Base-by-base conservation (phyloP, 1,140 invertebrate genomes). In the Ectropis grisescens region DNA sequence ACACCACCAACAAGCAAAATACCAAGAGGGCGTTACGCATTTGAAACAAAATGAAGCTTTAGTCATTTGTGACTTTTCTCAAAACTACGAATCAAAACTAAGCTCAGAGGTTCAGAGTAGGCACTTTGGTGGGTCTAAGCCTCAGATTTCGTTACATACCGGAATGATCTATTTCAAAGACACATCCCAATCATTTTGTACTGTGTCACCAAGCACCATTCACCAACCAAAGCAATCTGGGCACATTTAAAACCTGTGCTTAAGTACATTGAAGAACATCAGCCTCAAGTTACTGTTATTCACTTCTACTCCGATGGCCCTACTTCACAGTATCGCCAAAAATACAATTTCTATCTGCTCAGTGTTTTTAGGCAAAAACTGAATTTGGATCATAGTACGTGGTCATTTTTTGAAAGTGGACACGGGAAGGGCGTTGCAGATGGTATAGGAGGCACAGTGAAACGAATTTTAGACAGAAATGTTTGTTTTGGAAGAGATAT, bases 141-240 rank as follows among this genome's bases (percentile, higher is more conserved):
- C 39, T 29, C 19, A 19, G 7, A 45, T 45, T 7, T 34, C 41
- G 3, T 24, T 50, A 30, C 47, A 50, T 23, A 25, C 27, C 10
- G 41, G 41, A 13, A n/a, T n/a, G n/a, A 26, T 45, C 28, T 22
- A 44, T 28, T 37, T 30, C 13, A 25, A 14, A 15, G 41, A 41
- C 16, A 16, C n/a, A 26, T 10, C 8, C 16, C 3, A n/a, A n/a
- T 50, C 47, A 13, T 50, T 50, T 45, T 37, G 38, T 9, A 39
- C 46, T 3, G 25, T 48, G 22, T 32, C 41, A 11, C 34, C 37
- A 10, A 32, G 32, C 19, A 44, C 26, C 14, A 25, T 32, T 24
- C 36, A 48, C n/a, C 27, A 48, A 23, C 46, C 46, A 22, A 22
- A 31, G 46, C 46, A 9, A 48, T 44, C 13, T 48, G 46, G 46